These are phyloP conservation scores for Archilochus colubris DNA, from an alignment of 2,113 vertebrate species.

Conservation along the genomic window DNA sequence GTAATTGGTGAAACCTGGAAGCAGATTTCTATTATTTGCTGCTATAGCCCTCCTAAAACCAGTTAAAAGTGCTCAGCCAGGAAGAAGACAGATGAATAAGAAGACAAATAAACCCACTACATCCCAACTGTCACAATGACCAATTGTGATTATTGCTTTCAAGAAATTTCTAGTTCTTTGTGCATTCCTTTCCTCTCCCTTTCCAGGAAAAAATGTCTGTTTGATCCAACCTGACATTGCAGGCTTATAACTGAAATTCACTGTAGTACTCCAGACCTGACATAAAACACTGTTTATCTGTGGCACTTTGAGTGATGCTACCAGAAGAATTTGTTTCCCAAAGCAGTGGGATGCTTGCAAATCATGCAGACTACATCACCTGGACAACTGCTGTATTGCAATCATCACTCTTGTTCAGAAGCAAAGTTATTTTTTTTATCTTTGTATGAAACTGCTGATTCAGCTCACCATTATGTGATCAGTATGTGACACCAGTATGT, in stretches of 20 bases:
- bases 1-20: slow-evolving; percentile 93
- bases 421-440: neutral
- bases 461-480: neutral
- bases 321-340: neutral
- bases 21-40: neutral
- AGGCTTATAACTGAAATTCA: neutral
- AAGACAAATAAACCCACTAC: neutral
- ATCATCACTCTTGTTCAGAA: neutral
- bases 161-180: neutral
- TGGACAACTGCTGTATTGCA: neutral
- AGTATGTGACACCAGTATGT: too few relatives aligned
- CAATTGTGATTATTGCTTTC: neutral
- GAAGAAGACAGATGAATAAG: neutral
- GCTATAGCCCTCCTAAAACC: neutral
- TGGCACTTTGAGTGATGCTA: neutral
- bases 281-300: neutral
- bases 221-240: neutral
- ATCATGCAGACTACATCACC: neutral
- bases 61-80: neutral
- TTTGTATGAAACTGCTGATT: neutral
- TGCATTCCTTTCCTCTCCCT: neutral
- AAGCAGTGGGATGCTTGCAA: neutral
- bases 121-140: neutral
- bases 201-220: neutral
- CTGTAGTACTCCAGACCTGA: neutral